Base-by-base conservation (phyloP, 2,888 invertebrate species). In the Plutella xylostella region DNA sequence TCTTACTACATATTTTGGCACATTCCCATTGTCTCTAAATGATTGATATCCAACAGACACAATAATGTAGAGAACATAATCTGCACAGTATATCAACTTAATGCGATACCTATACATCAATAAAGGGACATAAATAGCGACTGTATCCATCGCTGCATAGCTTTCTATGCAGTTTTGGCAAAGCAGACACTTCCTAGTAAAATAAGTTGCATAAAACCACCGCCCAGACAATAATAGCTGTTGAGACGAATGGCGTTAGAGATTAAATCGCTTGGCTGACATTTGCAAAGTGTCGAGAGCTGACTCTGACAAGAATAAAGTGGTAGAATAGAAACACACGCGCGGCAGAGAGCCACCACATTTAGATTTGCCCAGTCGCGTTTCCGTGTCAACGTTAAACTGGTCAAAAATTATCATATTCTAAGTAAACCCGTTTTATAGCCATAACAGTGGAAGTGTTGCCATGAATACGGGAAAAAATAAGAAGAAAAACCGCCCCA, bases 391-490 rank as follows among this genome's bases (percentile, higher is more conserved):
- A 9, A 17, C 17, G 6, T 14, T 4, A 7, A 15, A 20, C 33
- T 12, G 6, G 25, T 11, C n/a, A n/a, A n/a, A n/a, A n/a, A n/a
- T n/a, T n/a, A n/a, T n/a, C n/a, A n/a, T n/a, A n/a, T n/a, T n/a
- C n/a, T n/a, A n/a, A n/a, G n/a, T 25, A 11, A 25, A 30, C 14
- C 3, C 4, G 30, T 33, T 1, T n/a, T 15, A 14, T 3, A 33
- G 14, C 14, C n/a, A 20, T 19, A 20, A 5, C 12, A 19, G 37
- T 18, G 11, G 37, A 19, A 19, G 37, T 37, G 37, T 37, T 3
- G n/a, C 37, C 3, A 80, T 82, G 80, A 75, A 75, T 50, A 56
- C 60, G 46, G 80, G 75, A 60, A 82, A 79, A 50, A 61, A 58
- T 42, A 82, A 82, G 65, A 66, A 64, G 55, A 83, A 78, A 68